These are phyloP conservation scores for Micrastur ruficollis DNA, from an alignment of 2,797 vertebrate genomes.

Conservation along the genomic window DNA sequence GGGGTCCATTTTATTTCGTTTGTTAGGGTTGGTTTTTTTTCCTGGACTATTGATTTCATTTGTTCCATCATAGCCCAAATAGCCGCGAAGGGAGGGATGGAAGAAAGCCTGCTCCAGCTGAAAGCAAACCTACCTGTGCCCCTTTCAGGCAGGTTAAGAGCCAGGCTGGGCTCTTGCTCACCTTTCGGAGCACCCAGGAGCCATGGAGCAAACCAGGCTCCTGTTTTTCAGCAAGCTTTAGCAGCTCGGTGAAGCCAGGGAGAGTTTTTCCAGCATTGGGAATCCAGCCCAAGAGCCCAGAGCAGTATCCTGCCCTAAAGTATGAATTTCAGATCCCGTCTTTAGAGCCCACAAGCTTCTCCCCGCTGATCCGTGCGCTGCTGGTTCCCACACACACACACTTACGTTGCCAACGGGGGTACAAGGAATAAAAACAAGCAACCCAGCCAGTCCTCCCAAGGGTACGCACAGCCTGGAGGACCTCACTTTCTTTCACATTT, in stretches of 20 bases:
- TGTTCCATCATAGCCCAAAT: neutral
- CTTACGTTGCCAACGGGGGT: neutral
- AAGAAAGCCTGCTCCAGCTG: neutral
- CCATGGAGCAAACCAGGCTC: neutral
- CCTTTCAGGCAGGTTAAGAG: neutral
- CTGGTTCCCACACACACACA: neutral
- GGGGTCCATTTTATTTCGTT: neutral
- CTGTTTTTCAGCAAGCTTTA: neutral
- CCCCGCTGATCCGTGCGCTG: neutral
- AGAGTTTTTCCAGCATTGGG: rapidly evolving
- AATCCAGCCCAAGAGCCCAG: neutral
- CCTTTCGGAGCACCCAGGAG: neutral
- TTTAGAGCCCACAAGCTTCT: neutral
- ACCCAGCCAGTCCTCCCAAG: neutral
- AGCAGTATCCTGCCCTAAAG: neutral
- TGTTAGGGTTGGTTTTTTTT: neutral
- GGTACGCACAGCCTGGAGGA: neutral
- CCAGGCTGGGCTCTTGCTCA: neutral
- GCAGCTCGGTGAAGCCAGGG: neutral
- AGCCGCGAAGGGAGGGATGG: neutral
- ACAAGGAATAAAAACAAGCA: neutral
- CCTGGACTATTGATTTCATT: neutral
- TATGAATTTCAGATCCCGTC: rapidly evolving
- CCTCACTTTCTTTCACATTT: neutral
- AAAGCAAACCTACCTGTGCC: neutral